These are phyloP conservation scores for Tokudaia muenninki DNA, from an alignment of 2,797 vertebrate species.

Conservation along the genomic window DNA sequence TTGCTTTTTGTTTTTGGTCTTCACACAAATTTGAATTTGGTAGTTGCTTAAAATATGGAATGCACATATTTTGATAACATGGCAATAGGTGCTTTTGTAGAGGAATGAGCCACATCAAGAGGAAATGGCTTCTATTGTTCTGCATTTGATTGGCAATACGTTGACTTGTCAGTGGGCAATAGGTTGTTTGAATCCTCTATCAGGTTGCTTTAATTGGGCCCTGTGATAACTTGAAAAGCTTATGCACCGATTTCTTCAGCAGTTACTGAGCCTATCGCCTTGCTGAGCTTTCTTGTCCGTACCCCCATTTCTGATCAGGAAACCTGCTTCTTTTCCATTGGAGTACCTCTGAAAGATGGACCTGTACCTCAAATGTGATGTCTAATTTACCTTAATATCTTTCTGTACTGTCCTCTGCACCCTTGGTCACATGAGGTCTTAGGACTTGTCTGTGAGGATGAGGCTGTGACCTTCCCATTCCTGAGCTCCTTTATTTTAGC, in stretches of 20 bases:
- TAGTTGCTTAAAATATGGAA: not conserved
- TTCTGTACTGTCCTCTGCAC: not conserved
- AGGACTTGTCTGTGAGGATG: not conserved
- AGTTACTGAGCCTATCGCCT: not conserved
- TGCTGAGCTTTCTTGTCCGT: not conserved
- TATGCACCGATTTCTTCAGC: not conserved
- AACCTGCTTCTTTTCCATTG: not conserved
- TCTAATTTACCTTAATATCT: not conserved
- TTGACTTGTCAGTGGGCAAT: not conserved
- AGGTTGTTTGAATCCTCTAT: not conserved
- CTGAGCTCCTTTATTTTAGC: not conserved
- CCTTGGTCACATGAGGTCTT: not conserved
- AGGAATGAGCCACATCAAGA: not conserved
- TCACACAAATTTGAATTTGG: constrained; percentile 15
- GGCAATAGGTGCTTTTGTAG: not conserved
- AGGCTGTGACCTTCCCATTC: not conserved
- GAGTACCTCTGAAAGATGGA: not conserved
- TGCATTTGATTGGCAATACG: constrained; percentile 15
- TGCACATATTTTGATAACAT: not conserved
- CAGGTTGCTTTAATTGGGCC: not conserved
- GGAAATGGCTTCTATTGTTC: not conserved
- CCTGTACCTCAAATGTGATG: not conserved
- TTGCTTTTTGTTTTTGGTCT: not conserved
- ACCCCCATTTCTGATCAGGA: not conserved
- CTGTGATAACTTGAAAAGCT: not conserved